A percentile compares a stretch with the other conserved stretches of the same genome.
phyloP scores from a whole-genome alignment of 2,113 vertebrate species.

The Cryptomyrus ogoouensis region DNA sequence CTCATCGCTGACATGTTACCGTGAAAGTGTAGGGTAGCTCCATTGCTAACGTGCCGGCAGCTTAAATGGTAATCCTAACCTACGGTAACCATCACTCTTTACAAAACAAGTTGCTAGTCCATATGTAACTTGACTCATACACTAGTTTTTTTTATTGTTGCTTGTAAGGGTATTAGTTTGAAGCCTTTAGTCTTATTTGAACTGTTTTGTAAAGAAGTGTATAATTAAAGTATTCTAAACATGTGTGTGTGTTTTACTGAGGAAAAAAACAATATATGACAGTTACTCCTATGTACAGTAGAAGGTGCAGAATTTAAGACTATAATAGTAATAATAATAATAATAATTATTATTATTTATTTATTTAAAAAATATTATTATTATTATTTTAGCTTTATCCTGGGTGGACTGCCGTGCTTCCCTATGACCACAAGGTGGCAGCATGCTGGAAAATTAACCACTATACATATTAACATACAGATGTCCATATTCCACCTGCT shows the following conservation, averaged over 20 bases:
- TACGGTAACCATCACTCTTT: not conserved
- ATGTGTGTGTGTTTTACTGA: not conserved
- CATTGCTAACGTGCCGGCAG: not conserved
- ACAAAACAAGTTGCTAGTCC: not conserved
- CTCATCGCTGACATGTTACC: conserved; percentile 56
- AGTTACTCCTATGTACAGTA: not conserved
- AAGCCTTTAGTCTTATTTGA: not conserved
- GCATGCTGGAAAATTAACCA: not conserved
- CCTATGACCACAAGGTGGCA: not conserved
- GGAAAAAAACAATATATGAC: not conserved
- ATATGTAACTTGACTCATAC: not conserved
- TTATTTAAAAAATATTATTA: not conserved
- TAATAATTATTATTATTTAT: not conserved
- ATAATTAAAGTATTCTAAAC: not conserved
- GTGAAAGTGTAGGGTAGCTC: not conserved
- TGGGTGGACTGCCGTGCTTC: not conserved
- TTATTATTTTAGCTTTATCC: not conserved
- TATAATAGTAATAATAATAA: not conserved
- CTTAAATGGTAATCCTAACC: not conserved
- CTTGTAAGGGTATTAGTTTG: not conserved
- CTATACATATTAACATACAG: not conserved
- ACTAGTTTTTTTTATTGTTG: not conserved
- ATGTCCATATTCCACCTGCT: not conserved
- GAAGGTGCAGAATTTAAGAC: not conserved
- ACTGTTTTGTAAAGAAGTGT: not conserved